A percentile compares a stretch with the other conserved stretches of the same genome.
phyloP scores from a whole-genome alignment of 2,113 vertebrate species.

The Tachysurus fulvidraco region DNA sequence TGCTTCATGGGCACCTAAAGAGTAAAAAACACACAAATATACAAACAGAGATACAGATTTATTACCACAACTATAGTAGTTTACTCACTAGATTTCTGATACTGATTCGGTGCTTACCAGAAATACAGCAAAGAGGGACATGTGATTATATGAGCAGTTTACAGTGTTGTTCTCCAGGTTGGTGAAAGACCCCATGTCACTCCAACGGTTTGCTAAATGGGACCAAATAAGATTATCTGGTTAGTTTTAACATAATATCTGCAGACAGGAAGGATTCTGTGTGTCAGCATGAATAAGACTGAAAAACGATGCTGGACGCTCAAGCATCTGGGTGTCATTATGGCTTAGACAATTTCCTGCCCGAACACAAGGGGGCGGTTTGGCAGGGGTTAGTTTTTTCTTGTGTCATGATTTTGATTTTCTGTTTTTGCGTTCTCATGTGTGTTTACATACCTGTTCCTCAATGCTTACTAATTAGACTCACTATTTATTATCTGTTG shows the following conservation, averaged over 20 bases:
- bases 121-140: slow-evolving; percentile 66
- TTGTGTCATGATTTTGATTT: too few species aligned
- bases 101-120: slow-evolving; percentile 52
- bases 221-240: neutral
- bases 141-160: slow-evolving; percentile 58
- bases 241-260: neutral
- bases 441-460: too few species aligned
- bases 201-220: slow-evolving; percentile 27
- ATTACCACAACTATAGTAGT: neutral
- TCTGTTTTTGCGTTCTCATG: too few species aligned
- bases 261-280: too few species aligned
- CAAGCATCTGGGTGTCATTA: too few species aligned
- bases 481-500: too few species aligned
- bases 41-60: neutral
- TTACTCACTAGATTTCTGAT: slow-evolving; percentile 30
- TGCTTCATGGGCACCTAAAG: neutral
- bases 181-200: neutral
- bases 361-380: too few species aligned
- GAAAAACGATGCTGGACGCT: too few species aligned
- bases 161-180: neutral
- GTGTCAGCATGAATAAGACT: too few species aligned
- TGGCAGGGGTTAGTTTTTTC: too few species aligned
- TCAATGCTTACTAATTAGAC: too few species aligned
- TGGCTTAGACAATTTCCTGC: too few species aligned
- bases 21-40: neutral